Percentiles rank a stretch among this genome's conserved stretches.
These are phyloP conservation scores for Emys orbicularis DNA, from an alignment of 2,797 vertebrate species.

Conservation along the genomic window DNA sequence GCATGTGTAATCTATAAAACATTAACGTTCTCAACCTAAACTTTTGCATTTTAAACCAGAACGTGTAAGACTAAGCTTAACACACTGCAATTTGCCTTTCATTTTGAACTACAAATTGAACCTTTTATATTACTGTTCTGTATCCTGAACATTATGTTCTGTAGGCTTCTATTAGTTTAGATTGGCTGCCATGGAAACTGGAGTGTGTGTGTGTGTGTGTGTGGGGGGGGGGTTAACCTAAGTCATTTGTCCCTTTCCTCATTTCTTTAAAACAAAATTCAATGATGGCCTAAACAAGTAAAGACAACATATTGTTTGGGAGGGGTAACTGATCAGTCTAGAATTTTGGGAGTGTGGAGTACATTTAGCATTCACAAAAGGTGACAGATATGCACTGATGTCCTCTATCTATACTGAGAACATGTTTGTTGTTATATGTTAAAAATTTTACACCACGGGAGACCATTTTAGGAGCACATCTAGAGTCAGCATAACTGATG, in stretches of 20 bases:
- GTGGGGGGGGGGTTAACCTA: background rate
- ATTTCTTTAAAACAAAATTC: constrained; percentile 29
- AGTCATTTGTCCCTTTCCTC: constrained; percentile 4
- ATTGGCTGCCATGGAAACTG: constrained; percentile 76
- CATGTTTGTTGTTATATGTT: background rate
- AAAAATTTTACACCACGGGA: background rate
- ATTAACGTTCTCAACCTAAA: constrained; percentile 22
- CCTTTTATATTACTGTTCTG: constrained; percentile 29
- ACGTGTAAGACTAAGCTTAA: constrained; percentile 46
- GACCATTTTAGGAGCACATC: background rate
- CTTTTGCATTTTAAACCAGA: constrained; percentile 41
- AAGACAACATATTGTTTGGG: background rate
- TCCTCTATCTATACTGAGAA: background rate
- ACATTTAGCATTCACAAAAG: background rate
- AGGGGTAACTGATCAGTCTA: fast-evolving
- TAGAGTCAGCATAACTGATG: background rate
- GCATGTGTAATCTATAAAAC: background rate
- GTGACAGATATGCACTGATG: background rate
- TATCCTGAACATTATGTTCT: constrained; percentile 43
- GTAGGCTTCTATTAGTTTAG: constrained; percentile 71
- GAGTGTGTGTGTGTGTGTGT: background rate
- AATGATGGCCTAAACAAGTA: background rate
- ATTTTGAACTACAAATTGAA: constrained; percentile 68
- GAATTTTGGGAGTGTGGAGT: background rate
- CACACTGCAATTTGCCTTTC: constrained; percentile 60